phyloP scores from a whole-genome alignment of 2,888 invertebrate genomes.

The Diploptera punctata region DNA sequence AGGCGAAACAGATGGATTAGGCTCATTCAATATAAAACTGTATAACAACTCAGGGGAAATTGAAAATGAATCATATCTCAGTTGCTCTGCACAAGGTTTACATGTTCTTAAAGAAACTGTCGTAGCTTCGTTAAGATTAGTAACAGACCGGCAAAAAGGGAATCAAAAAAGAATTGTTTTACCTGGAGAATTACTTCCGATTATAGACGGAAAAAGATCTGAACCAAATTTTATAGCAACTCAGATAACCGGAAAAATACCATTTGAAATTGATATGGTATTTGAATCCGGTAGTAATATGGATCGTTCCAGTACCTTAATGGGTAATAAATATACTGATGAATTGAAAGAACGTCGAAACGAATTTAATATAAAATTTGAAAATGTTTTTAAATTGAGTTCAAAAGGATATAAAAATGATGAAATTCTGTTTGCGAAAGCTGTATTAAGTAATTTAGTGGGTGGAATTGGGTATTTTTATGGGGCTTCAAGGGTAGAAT shows the following conservation, averaged over 20 bases:
- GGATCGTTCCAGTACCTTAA: conserved; percentile 61
- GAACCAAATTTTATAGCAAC: conserved; percentile 77
- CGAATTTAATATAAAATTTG: conserved; percentile 80
- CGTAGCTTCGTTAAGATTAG: conserved; percentile 69
- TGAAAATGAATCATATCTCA: conserved; percentile 75
- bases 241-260: conserved; percentile 74
- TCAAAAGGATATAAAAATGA: conserved; percentile 65
- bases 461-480: conserved; percentile 98
- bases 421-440: conserved; percentile 74
- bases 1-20: conserved; percentile 80
- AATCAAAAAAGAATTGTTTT: conserved; percentile 63
- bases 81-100: conserved; percentile 72
- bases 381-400: conserved; percentile 75
- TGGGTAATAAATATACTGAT: conserved; percentile 70
- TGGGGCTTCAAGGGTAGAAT: conserved; percentile 87
- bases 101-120: conserved; percentile 78
- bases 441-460: conserved; percentile 91
- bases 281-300: conserved; percentile 78
- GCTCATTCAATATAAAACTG: conserved; percentile 73
- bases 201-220: conserved; percentile 50
- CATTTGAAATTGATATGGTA: conserved; percentile 82
- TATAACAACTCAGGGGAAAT: conserved; percentile 56
- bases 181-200: conserved; percentile 64
- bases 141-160: conserved; percentile 58
- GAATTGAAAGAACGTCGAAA: conserved; percentile 65